Evolutionary conservation across 2,888 invertebrate species (phyloP), one percentile per base, ranked within the genome.

Genomic region (Ormyrus nitidulus): DNA sequence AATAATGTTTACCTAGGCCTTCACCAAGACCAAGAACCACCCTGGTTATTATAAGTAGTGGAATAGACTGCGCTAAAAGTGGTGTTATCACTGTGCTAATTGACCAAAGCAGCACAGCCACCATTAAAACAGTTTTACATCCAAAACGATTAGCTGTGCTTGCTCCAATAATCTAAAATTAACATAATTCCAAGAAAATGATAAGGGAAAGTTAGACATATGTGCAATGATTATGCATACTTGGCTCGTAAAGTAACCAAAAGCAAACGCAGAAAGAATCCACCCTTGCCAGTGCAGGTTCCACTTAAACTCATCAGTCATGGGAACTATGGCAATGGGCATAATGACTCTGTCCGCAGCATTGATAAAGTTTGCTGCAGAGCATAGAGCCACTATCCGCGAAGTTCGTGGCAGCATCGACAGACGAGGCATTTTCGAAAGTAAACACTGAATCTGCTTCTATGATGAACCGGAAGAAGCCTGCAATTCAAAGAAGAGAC

Each of bases 231-330:
- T 46, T 66, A 53, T 46, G 69, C 54, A 74, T 89, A 95, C 94
- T 92, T 95, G 95, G 91, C 95, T 95, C 85, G 94, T 94, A 86
- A 95, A 94, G 87, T 95, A 95, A 51, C 95, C 95, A 82, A 95
- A 93, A 54, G 95, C 94, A 90, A 95, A 95, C 6, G 95, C 94
- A 77, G 95, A 95, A 59, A 95, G 91, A 70, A 95, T 94, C 94
- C 94, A 95, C 71, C 95, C 95, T 87, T 95, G 95, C 87, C 93
- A 93, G 85, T 94, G 93, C 61, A 95, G 89, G 80, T 92, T 93
- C 95, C 95, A 95, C 74, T 93, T 92, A 87, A 93, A 95, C 86
- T 94, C 92, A 87, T 94, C 93, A 0, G 94, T 93, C 95, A 95
- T 95, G 5, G 93, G 94, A 54, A 95, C 93, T 79, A 95, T 95